Evolutionary conservation across 2,113 vertebrate genomes (phyloP).

Genomic region (Calonectris borealis): DNA sequence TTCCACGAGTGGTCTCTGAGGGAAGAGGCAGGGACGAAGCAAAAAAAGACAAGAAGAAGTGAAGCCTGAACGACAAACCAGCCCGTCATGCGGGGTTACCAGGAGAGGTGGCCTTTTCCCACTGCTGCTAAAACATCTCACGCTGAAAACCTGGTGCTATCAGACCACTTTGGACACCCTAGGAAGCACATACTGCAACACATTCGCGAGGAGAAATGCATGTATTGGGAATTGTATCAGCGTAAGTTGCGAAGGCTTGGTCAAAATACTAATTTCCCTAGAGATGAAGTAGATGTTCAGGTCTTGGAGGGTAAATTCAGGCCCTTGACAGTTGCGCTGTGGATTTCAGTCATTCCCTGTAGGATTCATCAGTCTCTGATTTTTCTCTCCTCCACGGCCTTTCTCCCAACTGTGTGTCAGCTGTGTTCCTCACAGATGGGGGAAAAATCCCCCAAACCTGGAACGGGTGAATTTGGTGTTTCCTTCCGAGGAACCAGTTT

Average conservation of each 20-base stretch:
- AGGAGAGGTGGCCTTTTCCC: background rate
- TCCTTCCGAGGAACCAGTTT: background rate
- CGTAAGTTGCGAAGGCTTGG: background rate
- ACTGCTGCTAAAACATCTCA: background rate
- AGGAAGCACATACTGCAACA: background rate
- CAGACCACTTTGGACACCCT: background rate
- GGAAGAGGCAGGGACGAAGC: background rate
- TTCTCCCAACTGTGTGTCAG: background rate
- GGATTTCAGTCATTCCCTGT: background rate
- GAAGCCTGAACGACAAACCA: background rate
- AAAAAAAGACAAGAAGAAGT: background rate
- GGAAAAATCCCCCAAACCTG: background rate
- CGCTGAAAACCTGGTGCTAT: background rate
- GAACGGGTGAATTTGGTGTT: background rate
- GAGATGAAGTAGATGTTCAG: background rate
- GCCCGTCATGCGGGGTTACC: background rate
- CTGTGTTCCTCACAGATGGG: background rate
- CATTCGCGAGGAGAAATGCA: rapidly evolving
- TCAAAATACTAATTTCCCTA: background rate
- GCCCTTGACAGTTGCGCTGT: background rate
- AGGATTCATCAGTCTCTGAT: background rate
- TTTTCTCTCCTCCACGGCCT: background rate
- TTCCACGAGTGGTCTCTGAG: background rate
- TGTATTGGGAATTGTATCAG: background rate
- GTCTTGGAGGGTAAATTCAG: background rate